Base-by-base conservation (phyloP, 2,797 vertebrate genomes). In the Ficedula albicollis region DNA sequence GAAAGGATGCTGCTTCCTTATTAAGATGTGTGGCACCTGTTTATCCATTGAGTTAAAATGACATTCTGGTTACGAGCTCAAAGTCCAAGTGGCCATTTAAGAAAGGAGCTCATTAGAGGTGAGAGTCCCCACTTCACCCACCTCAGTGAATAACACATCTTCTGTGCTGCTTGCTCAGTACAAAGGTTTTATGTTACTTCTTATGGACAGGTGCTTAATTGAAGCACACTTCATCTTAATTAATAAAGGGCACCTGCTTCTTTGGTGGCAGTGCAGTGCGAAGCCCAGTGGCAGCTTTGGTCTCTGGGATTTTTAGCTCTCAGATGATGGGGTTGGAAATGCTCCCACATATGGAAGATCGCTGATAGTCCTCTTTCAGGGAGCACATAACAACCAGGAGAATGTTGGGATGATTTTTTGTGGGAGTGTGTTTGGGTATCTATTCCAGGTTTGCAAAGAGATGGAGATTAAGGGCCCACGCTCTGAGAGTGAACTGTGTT, bases 261-360 rank as follows among this genome's bases (percentile, higher is more conserved):
- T 87, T 48, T 21, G 52, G 56, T 70, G 56, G 48, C 38, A 69
- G 38, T 23, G 68, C 69, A 23, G 18, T 2, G 17, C 11, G 14
- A 78, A 80, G 54, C 29, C 27, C 20, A 56, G 32, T 9, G 49
- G 36, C 67, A 73, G 9, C 62, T 81, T 84, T 87, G 67, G 18
- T 12, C 13, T 36, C 32, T 67, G 55, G 13, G 13, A 8, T 58
- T 66, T 81, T 48, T 16, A 49, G 20, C 41, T 26, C 19, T 67
- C 44, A 44, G 34, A 19, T 73, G 59, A 15, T 4, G 5, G 70
- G 11, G 9, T 26, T 73, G 39, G 73, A 83, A 70, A 26, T 16
- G 9, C 16, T 46, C 1, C 1, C 25, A 34, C 29, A 0, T 3
- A 16, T 32, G 36, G 58, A n/a, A 48, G 39, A 22, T 7, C 59